phyloP scores from a whole-genome alignment of 1,140 invertebrate species.

The Hetaerina americana region DNA sequence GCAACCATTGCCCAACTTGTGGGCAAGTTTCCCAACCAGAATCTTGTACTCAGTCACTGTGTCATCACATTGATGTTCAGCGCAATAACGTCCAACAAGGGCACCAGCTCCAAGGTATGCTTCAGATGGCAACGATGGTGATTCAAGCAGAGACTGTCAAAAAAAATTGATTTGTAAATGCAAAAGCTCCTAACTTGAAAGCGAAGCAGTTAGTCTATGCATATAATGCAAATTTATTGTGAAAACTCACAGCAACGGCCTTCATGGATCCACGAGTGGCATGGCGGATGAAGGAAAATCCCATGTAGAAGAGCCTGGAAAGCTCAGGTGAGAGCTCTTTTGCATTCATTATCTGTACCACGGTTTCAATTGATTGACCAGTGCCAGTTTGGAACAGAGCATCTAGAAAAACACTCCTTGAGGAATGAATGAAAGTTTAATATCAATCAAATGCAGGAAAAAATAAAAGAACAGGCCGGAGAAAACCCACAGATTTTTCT shows the following conservation, averaged over 20 bases:
- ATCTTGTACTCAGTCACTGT: constrained; percentile 41
- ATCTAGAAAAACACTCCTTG: constrained; percentile 55
- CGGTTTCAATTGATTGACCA: constrained; percentile 56
- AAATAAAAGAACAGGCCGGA: no score
- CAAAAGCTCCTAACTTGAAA: no score
- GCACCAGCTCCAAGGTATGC: constrained; percentile 58
- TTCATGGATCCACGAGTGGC: constrained; percentile 56
- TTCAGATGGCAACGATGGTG: constrained; percentile 40
- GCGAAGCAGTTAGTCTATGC: not conserved
- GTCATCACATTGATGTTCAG: constrained; percentile 42
- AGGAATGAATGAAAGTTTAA: not conserved
- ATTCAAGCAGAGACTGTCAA: constrained; percentile 30
- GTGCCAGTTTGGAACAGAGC: constrained; percentile 62
- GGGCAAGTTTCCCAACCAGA: constrained; percentile 46
- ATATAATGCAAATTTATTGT: not conserved
- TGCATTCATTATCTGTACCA: constrained; percentile 53
- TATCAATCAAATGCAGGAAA: not conserved
- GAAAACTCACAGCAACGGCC: constrained; percentile 24
- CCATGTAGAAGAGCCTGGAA: constrained; percentile 46
- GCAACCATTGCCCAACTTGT: constrained; percentile 29
- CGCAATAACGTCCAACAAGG: constrained; percentile 51
- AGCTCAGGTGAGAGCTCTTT: constrained; percentile 46
- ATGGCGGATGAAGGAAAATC: constrained; percentile 53
- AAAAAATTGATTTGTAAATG: no score
- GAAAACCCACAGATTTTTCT: no score